phyloP scores from a whole-genome alignment of 1,140 invertebrate species.

The Thaumetopoea pityocampa region DNA sequence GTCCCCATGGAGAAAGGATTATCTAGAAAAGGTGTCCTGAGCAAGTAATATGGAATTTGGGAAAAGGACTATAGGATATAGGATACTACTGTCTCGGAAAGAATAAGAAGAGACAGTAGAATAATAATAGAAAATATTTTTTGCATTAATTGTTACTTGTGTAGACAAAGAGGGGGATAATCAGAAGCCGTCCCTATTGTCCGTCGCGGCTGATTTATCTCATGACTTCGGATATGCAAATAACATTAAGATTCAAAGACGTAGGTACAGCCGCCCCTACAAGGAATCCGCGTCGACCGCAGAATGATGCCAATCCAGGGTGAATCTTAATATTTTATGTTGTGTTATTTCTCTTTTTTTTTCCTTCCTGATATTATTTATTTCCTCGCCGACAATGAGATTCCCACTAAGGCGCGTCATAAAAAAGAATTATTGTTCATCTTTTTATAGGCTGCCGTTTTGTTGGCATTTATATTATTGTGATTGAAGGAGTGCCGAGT shows the following conservation, averaged over 20 bases:
- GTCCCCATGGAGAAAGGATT: too few relatives aligned
- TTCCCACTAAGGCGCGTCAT: constrained; percentile 73
- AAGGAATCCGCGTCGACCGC: constrained; percentile 61
- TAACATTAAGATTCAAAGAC: constrained; percentile 73
- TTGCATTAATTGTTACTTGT: constrained; percentile 58
- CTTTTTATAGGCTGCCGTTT: constrained; percentile 67
- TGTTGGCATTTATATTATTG: constrained; percentile 56
- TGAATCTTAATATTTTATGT: constrained; percentile 75
- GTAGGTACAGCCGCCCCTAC: constrained; percentile 57
- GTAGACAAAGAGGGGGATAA: constrained; percentile 62
- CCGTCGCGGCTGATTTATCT: constrained; percentile 74
- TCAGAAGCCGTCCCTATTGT: constrained; percentile 63
- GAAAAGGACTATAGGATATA: too few relatives aligned
- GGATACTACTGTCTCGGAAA: too few relatives aligned
- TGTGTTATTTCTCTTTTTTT: constrained; percentile 73
- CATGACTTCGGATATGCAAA: constrained; percentile 75
- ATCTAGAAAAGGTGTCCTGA: too few relatives aligned
- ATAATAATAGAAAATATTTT: constrained; percentile 17
- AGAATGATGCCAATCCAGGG: constrained; percentile 71
- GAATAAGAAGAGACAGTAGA: too few relatives aligned
- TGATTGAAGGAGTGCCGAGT: constrained; percentile 55
- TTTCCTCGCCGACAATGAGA: constrained; percentile 70
- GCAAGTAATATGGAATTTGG: too few relatives aligned
- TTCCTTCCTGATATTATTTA: constrained; percentile 73
- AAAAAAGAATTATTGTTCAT: constrained; percentile 75